phyloP scores from a whole-genome alignment of 2,888 invertebrate species.

The Cabera pusaria region DNA sequence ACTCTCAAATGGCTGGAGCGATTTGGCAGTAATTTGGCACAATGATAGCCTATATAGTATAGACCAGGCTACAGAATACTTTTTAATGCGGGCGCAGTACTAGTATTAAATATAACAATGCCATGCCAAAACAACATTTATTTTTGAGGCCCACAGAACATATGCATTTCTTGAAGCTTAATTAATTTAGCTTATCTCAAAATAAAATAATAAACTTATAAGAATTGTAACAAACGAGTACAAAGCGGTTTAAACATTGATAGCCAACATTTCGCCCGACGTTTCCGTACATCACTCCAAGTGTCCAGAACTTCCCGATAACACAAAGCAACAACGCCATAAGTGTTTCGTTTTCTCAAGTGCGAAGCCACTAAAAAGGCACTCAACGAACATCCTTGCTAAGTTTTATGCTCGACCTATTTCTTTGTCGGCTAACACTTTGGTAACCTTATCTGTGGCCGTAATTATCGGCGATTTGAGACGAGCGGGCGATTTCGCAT shows the following conservation, averaged over 20 bases:
- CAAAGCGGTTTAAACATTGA: background rate
- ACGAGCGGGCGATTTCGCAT: constrained; percentile 16
- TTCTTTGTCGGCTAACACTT: constrained; percentile 42
- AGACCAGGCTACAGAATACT: too few relatives aligned
- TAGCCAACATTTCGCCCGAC: background rate
- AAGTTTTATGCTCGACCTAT: constrained; percentile 43
- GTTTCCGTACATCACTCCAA: constrained; percentile 2
- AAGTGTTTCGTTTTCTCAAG: constrained; percentile 36
- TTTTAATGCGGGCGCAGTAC: too few relatives aligned
- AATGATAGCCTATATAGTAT: too few relatives aligned
- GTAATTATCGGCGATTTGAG: constrained; percentile 39
- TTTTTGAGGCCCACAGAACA: too few relatives aligned
- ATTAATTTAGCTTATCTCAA: too few relatives aligned
- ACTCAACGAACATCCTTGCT: constrained; percentile 31
- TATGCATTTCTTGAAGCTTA: too few relatives aligned
- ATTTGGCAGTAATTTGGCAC: too few relatives aligned
- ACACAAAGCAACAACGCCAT: constrained; percentile 13
- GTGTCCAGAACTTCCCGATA: constrained; percentile 14
- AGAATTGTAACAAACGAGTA: too few relatives aligned
- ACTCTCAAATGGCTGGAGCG: too few relatives aligned
- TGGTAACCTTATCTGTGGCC: constrained; percentile 42
- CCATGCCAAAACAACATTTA: too few relatives aligned
- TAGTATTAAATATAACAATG: too few relatives aligned
- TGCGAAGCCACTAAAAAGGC: constrained; percentile 37
- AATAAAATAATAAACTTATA: too few relatives aligned